Base-by-base conservation (phyloP, 2,113 vertebrate species). In the Talpa occidentalis region DNA sequence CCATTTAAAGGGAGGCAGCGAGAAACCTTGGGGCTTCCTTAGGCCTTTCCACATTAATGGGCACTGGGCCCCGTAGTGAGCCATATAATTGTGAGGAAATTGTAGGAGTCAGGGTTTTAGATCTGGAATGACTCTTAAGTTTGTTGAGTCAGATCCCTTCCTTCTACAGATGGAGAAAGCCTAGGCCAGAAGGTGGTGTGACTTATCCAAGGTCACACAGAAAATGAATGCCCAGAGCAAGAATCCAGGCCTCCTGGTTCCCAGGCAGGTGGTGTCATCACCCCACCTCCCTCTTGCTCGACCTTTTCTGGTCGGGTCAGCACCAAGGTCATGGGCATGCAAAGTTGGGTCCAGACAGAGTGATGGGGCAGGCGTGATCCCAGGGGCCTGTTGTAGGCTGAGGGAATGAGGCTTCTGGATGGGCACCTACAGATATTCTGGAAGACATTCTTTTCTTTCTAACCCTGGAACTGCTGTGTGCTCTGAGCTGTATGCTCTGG, bases 191-290 rank as follows among this genome's bases (percentile, higher is more conserved):
- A 77, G 52, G 52, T 5, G 40, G 22, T 37, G 10, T 56, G 30
- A 88, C 52, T 90, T 49, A n/a, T 2, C 49, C 74, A 80, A 94
- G 21, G 54, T 72, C 60, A 88, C 76, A 76, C 4, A 40, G 72
- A 42, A 88, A 80, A 40, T 47, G 3, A 72, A 32, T 19, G 12
- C 26, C 44, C 42, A 62, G 37, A 70, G 42, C n/a, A 35, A 72
- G 79, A 67, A 69, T 28, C 40, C 35, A 70, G 66, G 56, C 21
- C 37, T 94, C 30, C 77, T 49, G 72, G 86, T 37, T 28, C 30
- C 69, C 64, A 59, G 90, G 62, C 52, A 74, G 67, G 10, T 3
- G 5, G 11, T 84, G 1, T 52, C 14, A 14, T 35, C 14, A 24
- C 1, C 32, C 3, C 14, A 28, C 17, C 10, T 21, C 5, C 32